Evolutionary conservation across 35 echinoderm and acorn worm genomes (phyloP), one percentile per base, ranked within the genome.

Genomic region (Amphiura filiformis): DNA sequence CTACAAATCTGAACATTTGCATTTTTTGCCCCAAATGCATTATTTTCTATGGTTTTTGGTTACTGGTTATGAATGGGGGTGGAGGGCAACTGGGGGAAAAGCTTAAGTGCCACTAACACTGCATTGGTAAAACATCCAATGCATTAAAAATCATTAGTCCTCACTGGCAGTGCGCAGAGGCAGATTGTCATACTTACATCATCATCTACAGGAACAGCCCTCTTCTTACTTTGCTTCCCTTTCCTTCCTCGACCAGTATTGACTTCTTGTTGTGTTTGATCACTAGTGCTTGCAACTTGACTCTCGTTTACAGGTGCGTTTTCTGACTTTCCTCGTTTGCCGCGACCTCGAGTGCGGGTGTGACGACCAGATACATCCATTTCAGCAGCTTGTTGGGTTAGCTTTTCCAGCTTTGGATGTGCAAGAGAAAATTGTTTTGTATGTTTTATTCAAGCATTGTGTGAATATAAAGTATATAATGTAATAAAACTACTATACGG

Each of bases 371-470:
- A 79, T 38, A 91, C 82, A 26, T 38, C 84, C 75, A 91, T 34
- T 34, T 79, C 89, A 11, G 89, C 89, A 79, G 89, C 82, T 36
- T 91, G 89, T 37, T 91, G 65, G 4, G 89, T 84, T 1, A 91
- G 79, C 76, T 79, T 85, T 33, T 91, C 89, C 37, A 91, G 1
- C 89, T 91, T 32, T 40, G 37, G 30, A 38, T 38, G 14, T 41
- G 38, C 28, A 17, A 52, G 30, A 47, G 39, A n/a, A n/a, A n/a
- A n/a, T n/a, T n/a, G n/a, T n/a, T n/a, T n/a, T n/a, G n/a, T 81
- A 9, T 75, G 36, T 18, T 32, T 85, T 31, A 14, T n/a, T 39
- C 56, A 15, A 57, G 31, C 32, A 34, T n/a, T 13, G 56, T 61
- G n/a, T 15, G 56, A 15, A 15, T 61, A n/a, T 13, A 61, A 61